Evolutionary conservation across 64 coral and sea anemone species (phyloP).

Genomic region (Trachythela sp.): DNA sequence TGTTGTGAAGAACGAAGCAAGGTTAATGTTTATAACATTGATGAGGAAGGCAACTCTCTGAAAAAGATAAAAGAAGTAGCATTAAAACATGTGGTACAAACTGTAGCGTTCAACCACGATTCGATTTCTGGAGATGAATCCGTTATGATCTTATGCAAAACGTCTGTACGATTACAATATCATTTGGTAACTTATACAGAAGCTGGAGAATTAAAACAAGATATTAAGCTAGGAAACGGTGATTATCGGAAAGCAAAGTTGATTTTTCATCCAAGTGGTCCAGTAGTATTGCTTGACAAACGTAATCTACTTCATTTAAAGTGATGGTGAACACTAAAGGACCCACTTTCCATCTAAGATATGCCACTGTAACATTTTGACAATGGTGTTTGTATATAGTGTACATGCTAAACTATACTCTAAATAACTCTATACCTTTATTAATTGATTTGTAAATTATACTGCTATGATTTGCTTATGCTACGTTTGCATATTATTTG

Average conservation of each 20-base stretch:
- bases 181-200: background rate
- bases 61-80: background rate
- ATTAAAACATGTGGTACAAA: background rate
- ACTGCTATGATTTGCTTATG: no score
- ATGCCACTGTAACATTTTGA: background rate
- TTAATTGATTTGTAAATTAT: no score
- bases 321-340: background rate
- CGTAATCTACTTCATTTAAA: background rate
- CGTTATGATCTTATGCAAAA: background rate
- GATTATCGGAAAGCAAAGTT: background rate
- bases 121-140: background rate
- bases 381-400: no score
- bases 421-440: no score
- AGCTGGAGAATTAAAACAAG: background rate
- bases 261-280: background rate
- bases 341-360: background rate
- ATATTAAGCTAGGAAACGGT: background rate
- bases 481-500: no score
- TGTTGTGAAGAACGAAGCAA: background rate
- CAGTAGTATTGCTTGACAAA: background rate
- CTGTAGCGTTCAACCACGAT: background rate
- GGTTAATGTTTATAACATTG: background rate
- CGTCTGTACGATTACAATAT: no score
- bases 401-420: no score
- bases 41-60: background rate